Evolutionary conservation across 2,888 invertebrate species (phyloP).

Genomic region (Drosophila cracens): DNA sequence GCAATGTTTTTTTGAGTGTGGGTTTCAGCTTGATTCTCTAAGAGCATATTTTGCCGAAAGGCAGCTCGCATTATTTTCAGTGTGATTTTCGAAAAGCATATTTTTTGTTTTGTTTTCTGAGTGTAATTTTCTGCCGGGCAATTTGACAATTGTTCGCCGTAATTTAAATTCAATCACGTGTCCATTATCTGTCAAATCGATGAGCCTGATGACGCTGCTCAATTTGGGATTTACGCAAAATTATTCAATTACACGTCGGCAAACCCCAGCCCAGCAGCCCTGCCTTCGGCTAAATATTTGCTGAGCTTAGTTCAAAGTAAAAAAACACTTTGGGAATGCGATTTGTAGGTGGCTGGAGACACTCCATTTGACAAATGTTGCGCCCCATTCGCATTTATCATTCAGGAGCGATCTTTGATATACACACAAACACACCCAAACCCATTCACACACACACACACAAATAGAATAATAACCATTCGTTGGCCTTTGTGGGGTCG

Average conservation of each 20-base stretch:
- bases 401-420: conserved; percentile 40
- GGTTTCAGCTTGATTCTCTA: background rate
- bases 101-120: background rate
- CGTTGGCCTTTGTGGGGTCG: conserved; percentile 10
- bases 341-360: conserved; percentile 47
- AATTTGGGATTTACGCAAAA: conserved; percentile 49
- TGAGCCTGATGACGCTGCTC: conserved; percentile 7
- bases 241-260: conserved; percentile 63
- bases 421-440: background rate
- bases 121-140: background rate
- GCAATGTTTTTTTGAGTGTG: background rate
- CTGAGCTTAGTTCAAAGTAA: conserved; percentile 4
- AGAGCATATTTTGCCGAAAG: background rate
- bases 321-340: conserved; percentile 31
- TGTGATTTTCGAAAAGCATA: background rate
- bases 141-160: conserved; percentile 18
- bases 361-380: conserved; percentile 66
- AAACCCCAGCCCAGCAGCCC: background rate
- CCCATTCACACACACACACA: background rate
- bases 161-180: conserved; percentile 64
- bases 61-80: background rate
- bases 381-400: conserved; percentile 39
- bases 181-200: conserved; percentile 43
- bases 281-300: background rate
- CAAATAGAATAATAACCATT: conserved; percentile 19